Percentiles rank a stretch among this genome's conserved stretches.
These are phyloP conservation scores for Cheilosia vulpina DNA, from an alignment of 2,888 invertebrate species.

Conservation along the genomic window DNA sequence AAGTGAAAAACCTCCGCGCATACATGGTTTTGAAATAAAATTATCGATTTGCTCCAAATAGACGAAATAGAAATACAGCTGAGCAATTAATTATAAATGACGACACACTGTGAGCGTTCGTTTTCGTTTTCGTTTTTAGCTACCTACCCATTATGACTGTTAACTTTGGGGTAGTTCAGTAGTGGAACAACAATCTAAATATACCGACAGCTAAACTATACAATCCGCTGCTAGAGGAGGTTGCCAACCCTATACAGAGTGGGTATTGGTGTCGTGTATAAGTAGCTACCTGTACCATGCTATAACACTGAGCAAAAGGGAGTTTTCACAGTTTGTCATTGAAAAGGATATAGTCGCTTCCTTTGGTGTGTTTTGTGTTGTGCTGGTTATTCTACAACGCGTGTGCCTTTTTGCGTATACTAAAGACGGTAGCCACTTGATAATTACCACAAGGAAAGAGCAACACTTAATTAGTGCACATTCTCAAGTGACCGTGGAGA, in stretches of 20 bases:
- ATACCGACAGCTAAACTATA: conserved; percentile 19
- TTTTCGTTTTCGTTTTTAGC: conserved; percentile 51
- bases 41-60: conserved; percentile 65
- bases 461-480: conserved; percentile 50
- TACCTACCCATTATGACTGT: conserved; percentile 53
- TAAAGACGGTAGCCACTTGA: conserved; percentile 37
- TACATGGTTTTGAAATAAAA: conserved; percentile 50
- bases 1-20: conserved; percentile 30
- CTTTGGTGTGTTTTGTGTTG: conserved; percentile 20
- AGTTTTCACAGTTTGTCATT: conserved; percentile 61
- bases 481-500: conserved; percentile 23
- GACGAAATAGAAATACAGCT: conserved; percentile 46
- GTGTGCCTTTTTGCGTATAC: conserved; percentile 27
- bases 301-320: conserved; percentile 17
- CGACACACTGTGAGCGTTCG: conserved; percentile 55
- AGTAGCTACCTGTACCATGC: conserved; percentile 5
- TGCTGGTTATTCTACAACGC: conserved; percentile 29
- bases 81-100: conserved; percentile 74
- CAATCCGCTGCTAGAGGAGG: conserved; percentile 3
- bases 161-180: conserved; percentile 56
- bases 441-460: conserved; percentile 37
- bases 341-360: conserved; percentile 10
- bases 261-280: conserved; percentile 29
- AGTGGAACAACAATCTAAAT: conserved; percentile 31
- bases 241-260: conserved; percentile 8